Conservation (phyloP, 1,140 invertebrate species). For the Capitella teleta region DNA sequence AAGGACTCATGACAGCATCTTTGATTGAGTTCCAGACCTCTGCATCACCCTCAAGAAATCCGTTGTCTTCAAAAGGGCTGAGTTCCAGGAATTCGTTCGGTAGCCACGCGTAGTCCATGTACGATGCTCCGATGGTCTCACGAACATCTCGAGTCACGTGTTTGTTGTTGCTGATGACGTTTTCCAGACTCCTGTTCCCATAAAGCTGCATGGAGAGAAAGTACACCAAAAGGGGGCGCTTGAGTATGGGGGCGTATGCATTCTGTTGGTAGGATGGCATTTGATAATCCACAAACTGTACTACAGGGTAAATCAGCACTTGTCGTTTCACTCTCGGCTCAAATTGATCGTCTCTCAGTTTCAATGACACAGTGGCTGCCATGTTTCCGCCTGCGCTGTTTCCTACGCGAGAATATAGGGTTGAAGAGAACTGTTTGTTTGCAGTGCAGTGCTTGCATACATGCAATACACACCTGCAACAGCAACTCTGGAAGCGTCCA, state of each 20-base stretch:
- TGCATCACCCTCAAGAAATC: background rate
- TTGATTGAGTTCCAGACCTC: conserved; percentile 1
- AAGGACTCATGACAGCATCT: conserved; percentile 6
- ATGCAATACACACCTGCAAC: conserved; percentile 3
- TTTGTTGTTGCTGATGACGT: too few relatives aligned
- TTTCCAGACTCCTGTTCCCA: too few relatives aligned
- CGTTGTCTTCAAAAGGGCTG: background rate
- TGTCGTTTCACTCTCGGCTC: conserved; percentile 7
- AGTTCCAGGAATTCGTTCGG: too few relatives aligned
- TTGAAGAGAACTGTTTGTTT: too few relatives aligned
- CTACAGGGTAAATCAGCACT: conserved; percentile 6
- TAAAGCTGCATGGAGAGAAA: too few relatives aligned
- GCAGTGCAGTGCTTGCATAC: too few relatives aligned
- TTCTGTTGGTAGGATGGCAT: conserved; percentile 24
- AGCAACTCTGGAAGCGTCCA: conserved; percentile 11
- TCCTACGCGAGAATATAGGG: too few relatives aligned
- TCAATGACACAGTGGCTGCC: conserved; percentile 12
- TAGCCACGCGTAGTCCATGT: too few relatives aligned
- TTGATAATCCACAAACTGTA: conserved; percentile 11
- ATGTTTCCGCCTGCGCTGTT: conserved; percentile 11
- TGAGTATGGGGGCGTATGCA: background rate
- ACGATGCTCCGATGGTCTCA: too few relatives aligned
- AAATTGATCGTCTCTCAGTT: conserved; percentile 9
- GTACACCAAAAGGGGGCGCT: too few relatives aligned
- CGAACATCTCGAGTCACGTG: too few relatives aligned